phyloP scores from a whole-genome alignment of 2,888 invertebrate genomes.

The Chaetogeoica ovagalla region DNA sequence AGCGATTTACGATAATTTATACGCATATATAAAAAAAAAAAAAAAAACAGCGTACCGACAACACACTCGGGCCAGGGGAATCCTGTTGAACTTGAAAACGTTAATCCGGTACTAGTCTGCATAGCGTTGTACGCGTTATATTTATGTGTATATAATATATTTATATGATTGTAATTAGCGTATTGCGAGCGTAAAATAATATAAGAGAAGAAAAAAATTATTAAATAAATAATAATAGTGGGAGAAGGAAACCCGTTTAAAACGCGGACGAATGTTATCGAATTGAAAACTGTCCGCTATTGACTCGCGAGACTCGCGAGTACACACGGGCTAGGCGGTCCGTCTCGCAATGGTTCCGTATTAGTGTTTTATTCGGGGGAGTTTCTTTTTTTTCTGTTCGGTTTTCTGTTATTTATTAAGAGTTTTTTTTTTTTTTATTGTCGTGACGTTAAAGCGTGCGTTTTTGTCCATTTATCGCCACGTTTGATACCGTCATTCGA shows the following conservation, averaged over 20 bases:
- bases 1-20: too few relatives aligned
- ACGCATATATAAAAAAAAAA: too few relatives aligned
- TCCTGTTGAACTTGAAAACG: too few relatives aligned
- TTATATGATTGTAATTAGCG: background rate
- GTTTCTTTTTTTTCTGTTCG: too few relatives aligned
- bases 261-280: background rate
- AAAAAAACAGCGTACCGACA: too few relatives aligned
- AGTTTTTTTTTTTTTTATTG: too few relatives aligned
- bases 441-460: background rate
- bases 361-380: background rate
- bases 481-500: background rate
- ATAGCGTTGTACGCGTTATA: too few relatives aligned
- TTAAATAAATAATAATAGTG: background rate
- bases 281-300: background rate
- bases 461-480: background rate
- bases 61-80: background rate
- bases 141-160: too few relatives aligned
- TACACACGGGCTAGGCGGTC: constrained; percentile 30
- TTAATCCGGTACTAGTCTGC: too few relatives aligned
- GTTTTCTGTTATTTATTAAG: too few relatives aligned
- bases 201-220: too few relatives aligned
- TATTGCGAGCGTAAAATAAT: too few relatives aligned
- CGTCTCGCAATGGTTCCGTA: constrained; percentile 24
- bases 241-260: background rate
- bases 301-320: background rate